These are phyloP conservation scores for Hyles euphorbiae DNA, from an alignment of 1,140 invertebrate species.

Conservation along the genomic window DNA sequence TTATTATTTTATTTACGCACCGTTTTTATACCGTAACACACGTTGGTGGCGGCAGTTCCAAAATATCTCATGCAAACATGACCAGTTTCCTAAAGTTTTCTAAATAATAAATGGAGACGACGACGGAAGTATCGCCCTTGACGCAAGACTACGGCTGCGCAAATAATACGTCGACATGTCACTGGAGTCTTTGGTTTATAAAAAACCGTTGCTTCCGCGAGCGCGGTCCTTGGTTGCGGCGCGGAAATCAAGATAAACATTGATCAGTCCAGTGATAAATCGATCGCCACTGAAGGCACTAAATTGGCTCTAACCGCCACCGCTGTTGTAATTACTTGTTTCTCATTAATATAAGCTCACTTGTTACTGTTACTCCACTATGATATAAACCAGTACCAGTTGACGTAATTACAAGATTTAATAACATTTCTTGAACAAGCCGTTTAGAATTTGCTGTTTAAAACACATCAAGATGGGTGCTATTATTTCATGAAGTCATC, in stretches of 20 bases:
- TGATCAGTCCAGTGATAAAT: constrained; percentile 14
- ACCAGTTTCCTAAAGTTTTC: constrained; percentile 42
- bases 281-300: neutral
- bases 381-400: constrained; percentile 8
- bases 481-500: constrained; percentile 16
- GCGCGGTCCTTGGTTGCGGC: constrained; percentile 18
- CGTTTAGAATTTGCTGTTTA: constrained; percentile 23
- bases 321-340: constrained; percentile 2
- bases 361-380: neutral
- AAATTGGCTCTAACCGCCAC: neutral
- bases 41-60: constrained; percentile 42
- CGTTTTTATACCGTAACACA: constrained; percentile 15
- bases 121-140: constrained; percentile 55
- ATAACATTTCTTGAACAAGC: constrained; percentile 23
- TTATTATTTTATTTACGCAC: too few relatives aligned
- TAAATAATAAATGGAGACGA: constrained; percentile 55
- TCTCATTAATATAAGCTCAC: too few relatives aligned
- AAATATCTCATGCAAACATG: constrained; percentile 49
- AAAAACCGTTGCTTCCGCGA: constrained; percentile 32
- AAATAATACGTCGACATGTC: constrained; percentile 36
- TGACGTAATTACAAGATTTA: constrained; percentile 29
- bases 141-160: constrained; percentile 26
- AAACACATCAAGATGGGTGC: constrained; percentile 10
- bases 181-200: constrained; percentile 31
- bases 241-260: constrained; percentile 33